Conservation (phyloP, 1,140 invertebrate species). For the Amyelois transitella region DNA sequence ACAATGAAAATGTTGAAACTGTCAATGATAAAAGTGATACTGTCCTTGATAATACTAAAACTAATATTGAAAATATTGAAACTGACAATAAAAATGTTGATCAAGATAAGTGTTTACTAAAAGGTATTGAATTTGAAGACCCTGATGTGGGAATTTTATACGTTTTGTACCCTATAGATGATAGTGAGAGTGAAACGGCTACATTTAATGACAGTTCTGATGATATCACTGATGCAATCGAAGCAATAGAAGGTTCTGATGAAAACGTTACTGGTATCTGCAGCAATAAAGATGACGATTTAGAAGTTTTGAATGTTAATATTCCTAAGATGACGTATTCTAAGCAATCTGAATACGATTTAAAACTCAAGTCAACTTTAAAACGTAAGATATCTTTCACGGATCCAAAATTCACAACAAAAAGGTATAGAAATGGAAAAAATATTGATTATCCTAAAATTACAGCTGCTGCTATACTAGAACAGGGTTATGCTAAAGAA, state of each 20-base stretch:
- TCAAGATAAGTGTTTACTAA: conserved; percentile 29
- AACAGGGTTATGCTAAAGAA: conserved; percentile 42
- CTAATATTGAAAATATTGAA: background rate
- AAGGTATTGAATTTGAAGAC: conserved; percentile 45
- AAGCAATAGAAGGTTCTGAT: conserved; percentile 7
- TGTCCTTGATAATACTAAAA: no score
- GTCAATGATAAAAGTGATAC: background rate
- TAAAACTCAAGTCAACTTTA: conserved; percentile 19
- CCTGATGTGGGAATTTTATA: conserved; percentile 45
- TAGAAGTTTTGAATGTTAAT: conserved; percentile 26
- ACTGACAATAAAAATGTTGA: background rate
- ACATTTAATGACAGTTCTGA: conserved; percentile 1
- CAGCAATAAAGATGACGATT: background rate
- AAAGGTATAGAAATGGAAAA: conserved; percentile 59
- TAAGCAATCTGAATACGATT: conserved; percentile 5
- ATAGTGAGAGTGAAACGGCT: conserved; percentile 1
- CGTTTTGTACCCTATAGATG: conserved; percentile 33
- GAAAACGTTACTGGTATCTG: background rate
- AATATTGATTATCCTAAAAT: conserved; percentile 58
- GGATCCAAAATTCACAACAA: conserved; percentile 27
- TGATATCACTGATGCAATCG: conserved; percentile 12
- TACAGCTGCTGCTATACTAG: conserved; percentile 20
- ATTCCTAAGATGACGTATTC: conserved; percentile 43
- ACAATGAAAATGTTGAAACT: no score
- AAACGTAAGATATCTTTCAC: conserved; percentile 40